phyloP scores from a whole-genome alignment of 2,888 invertebrate species.

The Xestobium rufovillosum region DNA sequence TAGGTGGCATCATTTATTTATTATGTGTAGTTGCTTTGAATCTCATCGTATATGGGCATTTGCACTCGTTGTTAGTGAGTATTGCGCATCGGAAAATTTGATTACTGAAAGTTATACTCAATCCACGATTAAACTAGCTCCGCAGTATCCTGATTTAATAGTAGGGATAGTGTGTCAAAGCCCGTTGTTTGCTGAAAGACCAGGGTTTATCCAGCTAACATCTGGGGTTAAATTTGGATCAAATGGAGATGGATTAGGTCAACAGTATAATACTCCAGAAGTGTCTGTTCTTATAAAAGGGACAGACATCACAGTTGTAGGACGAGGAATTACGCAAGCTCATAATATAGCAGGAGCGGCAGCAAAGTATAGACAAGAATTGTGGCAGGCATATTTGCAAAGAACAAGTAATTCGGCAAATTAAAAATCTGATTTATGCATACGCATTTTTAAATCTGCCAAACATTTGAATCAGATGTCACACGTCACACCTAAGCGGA shows the following conservation, averaged over 20 bases:
- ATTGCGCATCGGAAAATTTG: constrained; percentile 61
- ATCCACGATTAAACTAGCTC: constrained; percentile 66
- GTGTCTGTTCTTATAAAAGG: constrained; percentile 89
- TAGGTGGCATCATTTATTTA: constrained; percentile 8
- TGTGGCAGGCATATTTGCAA: constrained; percentile 62
- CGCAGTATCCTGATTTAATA: constrained; percentile 64
- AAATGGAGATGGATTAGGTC: no score
- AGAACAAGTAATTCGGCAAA: constrained; percentile 35
- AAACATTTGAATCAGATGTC: no score
- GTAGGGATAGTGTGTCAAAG: constrained; percentile 88
- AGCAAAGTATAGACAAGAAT: constrained; percentile 61
- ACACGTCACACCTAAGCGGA: no score
- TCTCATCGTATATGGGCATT: constrained; percentile 86
- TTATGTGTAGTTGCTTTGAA: constrained; percentile 76
- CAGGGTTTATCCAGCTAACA: constrained; percentile 79
- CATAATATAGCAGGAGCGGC: no score
- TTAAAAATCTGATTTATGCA: no score
- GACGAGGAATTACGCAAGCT: no score
- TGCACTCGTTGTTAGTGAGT: constrained; percentile 85
- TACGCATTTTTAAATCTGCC: no score
- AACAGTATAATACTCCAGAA: constrained; percentile 74
- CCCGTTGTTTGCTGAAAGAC: constrained; percentile 57
- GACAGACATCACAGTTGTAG: constrained; percentile 88
- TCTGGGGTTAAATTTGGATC: constrained; percentile 79
- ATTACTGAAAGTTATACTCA: constrained; percentile 59